Evolutionary conservation across 2,113 vertebrate species (phyloP), one percentile per base, ranked within the genome.

Genomic region (Bos taurus): DNA sequence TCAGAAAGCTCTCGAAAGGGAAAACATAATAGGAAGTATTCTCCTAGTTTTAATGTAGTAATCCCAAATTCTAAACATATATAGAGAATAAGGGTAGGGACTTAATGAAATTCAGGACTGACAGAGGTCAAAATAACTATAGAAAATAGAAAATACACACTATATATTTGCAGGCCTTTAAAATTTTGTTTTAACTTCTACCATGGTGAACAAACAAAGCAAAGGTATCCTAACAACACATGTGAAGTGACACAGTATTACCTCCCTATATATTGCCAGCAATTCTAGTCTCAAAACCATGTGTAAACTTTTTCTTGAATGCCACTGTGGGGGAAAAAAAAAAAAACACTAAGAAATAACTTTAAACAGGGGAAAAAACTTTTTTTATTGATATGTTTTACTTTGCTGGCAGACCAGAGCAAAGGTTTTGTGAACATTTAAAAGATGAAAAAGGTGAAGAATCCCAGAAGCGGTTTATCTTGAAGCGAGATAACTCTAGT

Each of bases 401-500:
- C 98, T 99, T 99, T 99, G 98, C 98, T 99, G 99, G 99, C 99
- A 99, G 99, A 99, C 99, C 99, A 98, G 99, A 99, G 99, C 99
- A 99, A 99, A 99, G 99, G 99, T 99, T 99, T 99, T 99, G 99
- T 98, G 99, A 99, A 99, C 99, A 99, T 99, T 99, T 99, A 99
- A 99, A 99, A 99, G 99, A 99, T 99, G 99, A 99, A 98, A 99
- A 99, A 99, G 98, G 99, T 99, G 99, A 99, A 99, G 99, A 99
- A 98, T 99, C 98, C 98, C 99, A 99, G 99, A 99, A 99, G 99
- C 99, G 99, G 98, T 99, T 99, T 99, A 99, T 99, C 99, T 99
- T 99, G 99, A 99, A 99, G 99, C 99, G 99, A 98, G 99, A 99
- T 99, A 99, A 99, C 99, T 99, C 99, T 99, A 99, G 99, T 99